phyloP scores from a whole-genome alignment of 1,140 invertebrate species.

The Anagrus nilaparvatae region DNA sequence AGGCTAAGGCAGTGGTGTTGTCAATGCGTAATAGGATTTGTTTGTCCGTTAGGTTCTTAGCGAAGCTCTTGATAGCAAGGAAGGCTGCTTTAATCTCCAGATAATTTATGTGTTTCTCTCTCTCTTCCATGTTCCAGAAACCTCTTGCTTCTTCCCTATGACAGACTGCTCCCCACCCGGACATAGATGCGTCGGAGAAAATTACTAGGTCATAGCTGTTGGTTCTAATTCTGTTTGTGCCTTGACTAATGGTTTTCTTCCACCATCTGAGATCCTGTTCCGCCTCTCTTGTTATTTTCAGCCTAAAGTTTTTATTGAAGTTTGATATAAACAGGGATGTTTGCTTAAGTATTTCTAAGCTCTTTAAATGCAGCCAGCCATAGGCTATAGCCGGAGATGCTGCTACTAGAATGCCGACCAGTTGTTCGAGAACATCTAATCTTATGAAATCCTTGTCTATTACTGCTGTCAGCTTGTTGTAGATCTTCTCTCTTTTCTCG shows the following conservation, averaged over 20 bases:
- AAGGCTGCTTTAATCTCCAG: neutral
- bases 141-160: constrained; percentile 18
- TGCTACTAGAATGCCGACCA: neutral
- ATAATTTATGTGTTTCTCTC: neutral
- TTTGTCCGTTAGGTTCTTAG: too few species aligned
- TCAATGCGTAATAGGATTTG: constrained; percentile 19
- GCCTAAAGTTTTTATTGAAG: neutral
- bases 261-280: too few species aligned
- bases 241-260: too few species aligned
- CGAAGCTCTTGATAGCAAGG: too few species aligned
- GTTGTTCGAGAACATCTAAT: neutral
- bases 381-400: neutral
- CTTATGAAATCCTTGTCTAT: neutral
- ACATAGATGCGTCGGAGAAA: constrained; percentile 27
- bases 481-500: neutral
- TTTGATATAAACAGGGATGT: neutral
- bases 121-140: constrained; percentile 21
- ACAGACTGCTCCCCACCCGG: constrained; percentile 28
- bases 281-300: neutral
- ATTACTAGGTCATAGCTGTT: constrained; percentile 29
- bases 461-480: neutral
- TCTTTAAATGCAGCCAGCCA: constrained; percentile 1
- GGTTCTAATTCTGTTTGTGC: too few species aligned
- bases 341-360: neutral
- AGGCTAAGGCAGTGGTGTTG: constrained; percentile 19